These are phyloP conservation scores for Prionace glauca DNA, from an alignment of 2,797 vertebrate species.

Conservation along the genomic window DNA sequence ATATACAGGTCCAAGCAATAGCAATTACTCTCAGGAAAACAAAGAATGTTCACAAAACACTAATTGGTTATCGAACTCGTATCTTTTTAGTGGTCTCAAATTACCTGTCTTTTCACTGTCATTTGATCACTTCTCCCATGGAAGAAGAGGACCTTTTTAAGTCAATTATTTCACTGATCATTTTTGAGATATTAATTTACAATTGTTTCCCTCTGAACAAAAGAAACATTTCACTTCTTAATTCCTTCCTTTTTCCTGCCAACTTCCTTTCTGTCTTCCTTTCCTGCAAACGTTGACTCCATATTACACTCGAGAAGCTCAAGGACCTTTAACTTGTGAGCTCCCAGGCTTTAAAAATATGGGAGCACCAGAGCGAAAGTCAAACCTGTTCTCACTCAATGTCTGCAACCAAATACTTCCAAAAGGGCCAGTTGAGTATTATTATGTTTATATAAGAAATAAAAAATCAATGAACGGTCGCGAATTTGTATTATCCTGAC, in stretches of 20 bases:
- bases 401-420: neutral
- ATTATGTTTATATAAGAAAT: neutral
- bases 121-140: neutral
- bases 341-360: neutral
- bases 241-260: too few relatives aligned
- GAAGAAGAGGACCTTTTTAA: neutral
- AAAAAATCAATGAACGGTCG: neutral
- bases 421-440: neutral
- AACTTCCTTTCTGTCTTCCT: too few relatives aligned
- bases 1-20: neutral
- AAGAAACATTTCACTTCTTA: neutral
- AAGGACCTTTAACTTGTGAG: neutral
- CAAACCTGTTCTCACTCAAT: neutral
- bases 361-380: neutral
- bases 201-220: neutral
- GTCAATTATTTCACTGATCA: neutral
- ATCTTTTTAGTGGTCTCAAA: neutral
- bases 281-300: neutral
- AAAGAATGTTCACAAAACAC: neutral
- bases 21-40: neutral
- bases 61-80: neutral
- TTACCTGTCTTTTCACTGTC: neutral
- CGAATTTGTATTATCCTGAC: neutral
- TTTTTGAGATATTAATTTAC: too few relatives aligned
- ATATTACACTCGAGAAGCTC: neutral